phyloP scores from a whole-genome alignment of 2,797 vertebrate species.

The Coilia nasus region DNA sequence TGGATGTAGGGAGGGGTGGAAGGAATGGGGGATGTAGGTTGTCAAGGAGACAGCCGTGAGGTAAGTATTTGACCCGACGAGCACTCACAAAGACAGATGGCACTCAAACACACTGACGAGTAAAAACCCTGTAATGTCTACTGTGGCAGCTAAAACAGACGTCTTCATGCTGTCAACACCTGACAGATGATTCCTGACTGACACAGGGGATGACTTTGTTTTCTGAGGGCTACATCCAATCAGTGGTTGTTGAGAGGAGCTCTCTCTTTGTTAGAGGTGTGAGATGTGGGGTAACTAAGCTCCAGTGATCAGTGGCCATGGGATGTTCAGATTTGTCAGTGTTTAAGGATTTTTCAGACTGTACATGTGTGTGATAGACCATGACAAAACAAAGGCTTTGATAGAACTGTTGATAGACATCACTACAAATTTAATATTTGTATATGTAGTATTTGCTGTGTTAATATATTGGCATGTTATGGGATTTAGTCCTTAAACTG shows the following conservation, averaged over 20 bases:
- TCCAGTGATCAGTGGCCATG: constrained; percentile 54
- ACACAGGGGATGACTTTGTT: constrained; percentile 31
- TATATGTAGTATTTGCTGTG: neutral
- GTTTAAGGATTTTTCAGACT: neutral
- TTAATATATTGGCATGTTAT: neutral
- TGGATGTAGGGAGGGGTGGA: neutral
- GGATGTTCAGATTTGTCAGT: constrained; percentile 36
- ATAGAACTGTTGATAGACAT: neutral
- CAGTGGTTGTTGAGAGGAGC: constrained; percentile 55
- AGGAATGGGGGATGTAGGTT: neutral
- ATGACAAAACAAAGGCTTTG: neutral
- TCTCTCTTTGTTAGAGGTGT: constrained; percentile 53
- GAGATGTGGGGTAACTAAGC: constrained; percentile 44
- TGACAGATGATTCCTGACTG: constrained; percentile 47
- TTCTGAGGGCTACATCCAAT: constrained; percentile 53
- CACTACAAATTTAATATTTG: neutral
- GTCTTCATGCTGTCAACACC: constrained; percentile 37
- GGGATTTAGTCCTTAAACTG: neutral
- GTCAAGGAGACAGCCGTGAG: constrained; percentile 27
- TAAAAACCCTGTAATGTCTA: constrained; percentile 1
- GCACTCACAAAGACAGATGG: constrained; percentile 27
- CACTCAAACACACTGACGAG: neutral
- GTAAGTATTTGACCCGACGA: constrained; percentile 26
- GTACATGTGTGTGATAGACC: neutral
- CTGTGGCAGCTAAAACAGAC: constrained; percentile 40